Evolutionary conservation across 2,888 invertebrate species (phyloP), one percentile per base, ranked within the genome.

Genomic region (Siphlonurus alternatus): DNA sequence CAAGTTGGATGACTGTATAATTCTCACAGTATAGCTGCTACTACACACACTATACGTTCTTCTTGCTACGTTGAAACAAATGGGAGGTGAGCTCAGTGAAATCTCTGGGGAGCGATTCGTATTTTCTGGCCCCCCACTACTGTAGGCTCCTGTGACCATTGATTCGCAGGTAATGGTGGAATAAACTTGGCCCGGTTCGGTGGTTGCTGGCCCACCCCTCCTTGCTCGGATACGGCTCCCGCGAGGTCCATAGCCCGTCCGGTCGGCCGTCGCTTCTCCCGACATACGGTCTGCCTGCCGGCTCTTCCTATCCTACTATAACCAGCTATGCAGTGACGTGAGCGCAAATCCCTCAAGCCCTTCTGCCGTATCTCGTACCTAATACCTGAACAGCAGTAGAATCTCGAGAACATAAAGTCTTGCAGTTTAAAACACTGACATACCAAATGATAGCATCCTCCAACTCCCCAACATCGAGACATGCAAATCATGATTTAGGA

Each of bases 111-210:
- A 18, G n/a, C 56, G 56, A 56, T 56, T 56, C 56, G 56, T 56
- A 56, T 56, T 56, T 56, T n/a, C 56, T 38, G 7, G 7, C 38
- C 15, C 38, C 15, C 38, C 15, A 10, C 38, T 15, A 38, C 5
- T 38, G 38, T 20, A 20, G 22, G 56, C 7, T 56, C n/a, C 56
- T 56, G 56, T 56, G 56, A 56, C 56, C 56, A 56, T 56, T 56
- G 56, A 56, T 56, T 56, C 56, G n/a, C 56, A 56, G 56, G 56
- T 56, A 56, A 56, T 56, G 56, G 56, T 22, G 56, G 56, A 56
- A 56, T 56, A 56, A 56, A 56, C 56, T 56, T 56, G n/a, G 7
- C 19, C 56, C 56, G n/a, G 7, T 7, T 22, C 56, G 5, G 20
- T 20, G 7, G 5, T 15, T 38, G 7, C 38, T 38, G 7, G 7